Conservation (phyloP, 2,113 vertebrate species). For the Colius striatus region DNA sequence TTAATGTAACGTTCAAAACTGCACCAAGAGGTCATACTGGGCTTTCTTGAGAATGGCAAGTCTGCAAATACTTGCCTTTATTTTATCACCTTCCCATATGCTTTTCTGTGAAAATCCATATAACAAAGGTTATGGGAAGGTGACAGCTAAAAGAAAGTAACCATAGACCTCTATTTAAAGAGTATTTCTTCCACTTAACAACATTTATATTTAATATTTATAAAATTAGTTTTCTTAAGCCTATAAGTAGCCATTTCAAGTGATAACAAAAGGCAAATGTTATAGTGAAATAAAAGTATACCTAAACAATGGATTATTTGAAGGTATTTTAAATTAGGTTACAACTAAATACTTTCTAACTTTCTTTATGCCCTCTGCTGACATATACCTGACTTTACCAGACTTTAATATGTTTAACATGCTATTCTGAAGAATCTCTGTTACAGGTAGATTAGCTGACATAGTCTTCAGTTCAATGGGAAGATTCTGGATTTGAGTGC, state of each 20-base stretch:
- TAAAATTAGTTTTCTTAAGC: background rate
- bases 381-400: background rate
- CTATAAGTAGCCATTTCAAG: background rate
- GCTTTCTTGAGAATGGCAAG: background rate
- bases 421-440: background rate
- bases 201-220: background rate
- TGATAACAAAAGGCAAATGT: background rate
- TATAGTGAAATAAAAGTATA: background rate
- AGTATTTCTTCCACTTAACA: background rate
- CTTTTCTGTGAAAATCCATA: background rate
- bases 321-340: background rate
- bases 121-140: background rate
- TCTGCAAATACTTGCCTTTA: background rate
- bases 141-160: background rate
- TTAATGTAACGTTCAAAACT: background rate
- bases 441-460: background rate
- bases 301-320: background rate
- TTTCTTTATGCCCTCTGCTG: conserved; percentile 22
- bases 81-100: background rate
- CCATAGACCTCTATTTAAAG: background rate
- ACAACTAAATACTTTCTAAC: background rate
- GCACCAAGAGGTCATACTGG: background rate
- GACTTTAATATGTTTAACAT: background rate
- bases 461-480: background rate
- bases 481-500: background rate